Evolutionary conservation across 2,888 invertebrate species (phyloP), one percentile per base, ranked within the genome.

Genomic region (Drosophila anomalata): DNA sequence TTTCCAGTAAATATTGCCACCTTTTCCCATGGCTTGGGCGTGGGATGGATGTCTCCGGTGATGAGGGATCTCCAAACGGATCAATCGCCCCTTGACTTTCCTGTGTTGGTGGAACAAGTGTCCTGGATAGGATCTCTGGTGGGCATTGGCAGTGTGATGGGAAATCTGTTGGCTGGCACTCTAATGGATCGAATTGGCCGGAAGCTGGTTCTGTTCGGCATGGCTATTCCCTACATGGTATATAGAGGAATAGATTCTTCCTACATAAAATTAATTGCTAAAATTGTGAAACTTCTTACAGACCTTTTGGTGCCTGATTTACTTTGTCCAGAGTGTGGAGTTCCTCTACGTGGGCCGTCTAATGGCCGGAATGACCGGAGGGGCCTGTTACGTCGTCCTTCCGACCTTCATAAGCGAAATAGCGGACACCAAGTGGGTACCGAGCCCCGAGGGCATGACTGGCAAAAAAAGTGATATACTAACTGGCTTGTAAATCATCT

Each of bases 381-480:
- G 92, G 12, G 90, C 87, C 5, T 69, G 89, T 3, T 91, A 88
- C 52, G 76, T 90, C 6, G 83, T 88, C 0, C 56, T 91, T 4
- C 91, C 92, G 39, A 85, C 91, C 14, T 92, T 86, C 58, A 86
- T 91, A 0, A 84, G 90, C 12, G 92, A 92, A 78, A 92, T 92
- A 52, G 85, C 91, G 0, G 90, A 91, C 66, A 74, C 83, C 24
- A 82, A 78, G 91, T 91, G 61, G 77, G 89, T 63, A 0, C 6
- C 12, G 14, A 9, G 29, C 29, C 29, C 0, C 9, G 29, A 29
- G 8, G 0, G 8, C 8, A 6, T 29, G 17, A 20, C 12, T n/a
- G 36, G n/a, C 17, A 1, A 36, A 36, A 14, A 4, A 5, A 4
- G 6, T 50, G 8, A 26, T 26, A 20, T 26, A 26, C 22, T 9